These are phyloP conservation scores for Neoarius graeffei DNA, from an alignment of 2,113 vertebrate genomes.

Conservation along the genomic window DNA sequence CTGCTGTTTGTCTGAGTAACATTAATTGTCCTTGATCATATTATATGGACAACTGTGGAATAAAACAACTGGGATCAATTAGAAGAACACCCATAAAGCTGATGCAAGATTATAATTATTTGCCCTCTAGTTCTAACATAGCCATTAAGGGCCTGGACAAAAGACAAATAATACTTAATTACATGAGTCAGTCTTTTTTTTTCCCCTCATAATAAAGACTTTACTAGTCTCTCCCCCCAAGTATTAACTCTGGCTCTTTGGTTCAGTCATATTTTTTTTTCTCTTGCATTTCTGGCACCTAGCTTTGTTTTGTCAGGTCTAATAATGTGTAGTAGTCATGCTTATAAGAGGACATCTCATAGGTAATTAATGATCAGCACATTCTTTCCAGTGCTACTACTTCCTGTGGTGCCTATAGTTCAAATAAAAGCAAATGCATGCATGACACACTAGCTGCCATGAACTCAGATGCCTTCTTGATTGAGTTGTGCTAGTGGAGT, in stretches of 20 bases:
- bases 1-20: neutral
- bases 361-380: constrained; percentile 37
- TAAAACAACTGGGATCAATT: constrained; percentile 35
- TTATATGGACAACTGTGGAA: constrained; percentile 17
- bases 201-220: constrained; percentile 29
- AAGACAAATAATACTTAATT: constrained; percentile 34
- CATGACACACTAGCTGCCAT: constrained; percentile 15
- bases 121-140: constrained; percentile 29
- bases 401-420: constrained; percentile 25
- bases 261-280: constrained; percentile 8
- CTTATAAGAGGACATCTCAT: constrained; percentile 21
- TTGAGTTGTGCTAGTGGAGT: neutral
- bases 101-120: constrained; percentile 35
- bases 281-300: constrained; percentile 21
- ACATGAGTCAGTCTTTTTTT: neutral
- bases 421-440: constrained; percentile 30
- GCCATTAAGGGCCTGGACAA: constrained; percentile 20
- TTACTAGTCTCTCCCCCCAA: constrained; percentile 1
- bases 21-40: neutral
- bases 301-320: constrained; percentile 30
- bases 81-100: constrained; percentile 32
- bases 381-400: constrained; percentile 37
- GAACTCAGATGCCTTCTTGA: constrained; percentile 2
- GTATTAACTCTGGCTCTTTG: neutral
- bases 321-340: neutral